phyloP scores from a whole-genome alignment of 2,113 vertebrate species.

The Motacilla tschutschensis region DNA sequence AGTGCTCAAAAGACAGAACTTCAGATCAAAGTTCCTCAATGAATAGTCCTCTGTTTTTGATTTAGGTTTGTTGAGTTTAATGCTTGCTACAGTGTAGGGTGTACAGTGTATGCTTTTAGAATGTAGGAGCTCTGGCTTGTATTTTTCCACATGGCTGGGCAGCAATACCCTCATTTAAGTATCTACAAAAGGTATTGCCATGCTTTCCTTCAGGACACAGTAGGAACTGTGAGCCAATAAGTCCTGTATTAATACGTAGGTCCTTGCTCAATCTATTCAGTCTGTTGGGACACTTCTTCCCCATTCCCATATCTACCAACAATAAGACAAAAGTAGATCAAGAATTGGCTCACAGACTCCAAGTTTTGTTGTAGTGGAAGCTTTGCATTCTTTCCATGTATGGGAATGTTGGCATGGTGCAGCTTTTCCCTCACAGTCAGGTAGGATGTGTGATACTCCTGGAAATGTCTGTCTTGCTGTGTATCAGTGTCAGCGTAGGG shows the following conservation, averaged over 20 bases:
- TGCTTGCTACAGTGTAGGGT: not conserved
- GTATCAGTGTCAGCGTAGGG: rapidly evolving
- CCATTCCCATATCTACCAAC: not conserved
- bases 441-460: not conserved
- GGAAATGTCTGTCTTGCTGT: not conserved
- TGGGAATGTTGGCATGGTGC: not conserved
- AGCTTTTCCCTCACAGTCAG: not conserved
- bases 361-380: not conserved
- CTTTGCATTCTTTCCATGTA: not conserved
- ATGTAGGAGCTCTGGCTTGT: not conserved
- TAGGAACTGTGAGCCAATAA: not conserved
- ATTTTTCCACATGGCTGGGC: not conserved
- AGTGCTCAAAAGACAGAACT: not conserved
- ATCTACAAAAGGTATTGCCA: not conserved
- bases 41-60: not conserved
- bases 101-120: not conserved
- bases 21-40: not conserved
- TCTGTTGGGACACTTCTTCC: not conserved
- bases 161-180: not conserved
- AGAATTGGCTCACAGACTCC: not conserved
- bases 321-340: not conserved
- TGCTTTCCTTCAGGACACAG: not conserved
- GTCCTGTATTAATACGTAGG: not conserved
- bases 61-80: not conserved
- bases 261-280: not conserved